These are phyloP conservation scores for Rhombomys opimus DNA, from an alignment of 2,113 vertebrate species.

Conservation along the genomic window DNA sequence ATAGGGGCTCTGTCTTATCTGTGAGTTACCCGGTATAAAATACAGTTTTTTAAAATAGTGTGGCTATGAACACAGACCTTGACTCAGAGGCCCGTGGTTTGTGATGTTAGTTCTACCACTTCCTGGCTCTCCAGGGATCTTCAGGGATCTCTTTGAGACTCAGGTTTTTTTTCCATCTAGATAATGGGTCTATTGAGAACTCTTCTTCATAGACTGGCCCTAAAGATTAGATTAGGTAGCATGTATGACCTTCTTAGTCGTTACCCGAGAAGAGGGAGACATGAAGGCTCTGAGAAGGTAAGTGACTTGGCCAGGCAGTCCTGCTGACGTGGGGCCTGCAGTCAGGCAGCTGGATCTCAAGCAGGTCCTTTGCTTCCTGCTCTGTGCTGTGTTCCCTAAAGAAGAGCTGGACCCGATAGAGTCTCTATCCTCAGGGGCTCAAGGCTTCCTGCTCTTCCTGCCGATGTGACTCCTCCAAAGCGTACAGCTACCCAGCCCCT, in stretches of 20 bases:
- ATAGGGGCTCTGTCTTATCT: not conserved
- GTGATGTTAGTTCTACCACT: not conserved
- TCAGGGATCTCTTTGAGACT: not conserved
- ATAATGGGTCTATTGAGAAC: not conserved
- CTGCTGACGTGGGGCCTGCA: not conserved
- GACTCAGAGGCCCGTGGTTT: not conserved
- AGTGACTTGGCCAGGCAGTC: not conserved
- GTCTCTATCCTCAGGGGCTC: not conserved
- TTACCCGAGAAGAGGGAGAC: not conserved
- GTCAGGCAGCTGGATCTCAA: not conserved
- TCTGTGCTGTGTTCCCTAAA: not conserved
- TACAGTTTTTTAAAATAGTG: no score
- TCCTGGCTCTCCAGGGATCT: not conserved
- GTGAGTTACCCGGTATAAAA: not conserved
- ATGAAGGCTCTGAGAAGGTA: not conserved
- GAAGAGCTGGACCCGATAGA: not conserved
- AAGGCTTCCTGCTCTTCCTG: not conserved
- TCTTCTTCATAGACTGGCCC: not conserved
- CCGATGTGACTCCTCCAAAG: not conserved
- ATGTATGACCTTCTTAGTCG: not conserved
- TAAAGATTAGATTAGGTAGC: not conserved
- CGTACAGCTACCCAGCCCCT: rapidly evolving
- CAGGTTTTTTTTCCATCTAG: not conserved
- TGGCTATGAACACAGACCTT: not conserved
- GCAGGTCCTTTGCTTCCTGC: rapidly evolving